These are phyloP conservation scores for Rhinichthys klamathensis DNA, from an alignment of 2,113 vertebrate species.

Conservation along the genomic window DNA sequence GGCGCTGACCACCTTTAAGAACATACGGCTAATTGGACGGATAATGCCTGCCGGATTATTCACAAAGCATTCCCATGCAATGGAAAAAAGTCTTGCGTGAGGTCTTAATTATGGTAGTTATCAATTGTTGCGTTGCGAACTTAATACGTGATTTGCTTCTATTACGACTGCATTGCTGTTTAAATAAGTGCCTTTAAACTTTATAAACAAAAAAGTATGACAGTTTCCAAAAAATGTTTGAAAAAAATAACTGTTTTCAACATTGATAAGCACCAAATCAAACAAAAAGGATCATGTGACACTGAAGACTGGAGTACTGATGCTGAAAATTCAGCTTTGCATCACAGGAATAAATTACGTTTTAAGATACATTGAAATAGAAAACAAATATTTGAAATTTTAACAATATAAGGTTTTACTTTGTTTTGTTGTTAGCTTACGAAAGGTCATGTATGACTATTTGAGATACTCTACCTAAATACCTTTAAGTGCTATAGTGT, in stretches of 20 bases:
- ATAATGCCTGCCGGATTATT: conserved; percentile 50
- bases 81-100: conserved; percentile 34
- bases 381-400: too few relatives aligned
- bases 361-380: not conserved
- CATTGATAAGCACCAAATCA: not conserved
- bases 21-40: conserved; percentile 51
- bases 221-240: too few relatives aligned
- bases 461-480: not conserved
- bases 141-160: conserved; percentile 16
- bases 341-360: not conserved
- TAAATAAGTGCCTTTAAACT: too few relatives aligned
- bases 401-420: too few relatives aligned
- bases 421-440: not conserved
- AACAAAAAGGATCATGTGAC: not conserved
- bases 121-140: not conserved
- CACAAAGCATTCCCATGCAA: conserved; percentile 41
- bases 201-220: too few relatives aligned
- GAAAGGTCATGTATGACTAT: not conserved
- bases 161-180: not conserved
- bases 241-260: not conserved
- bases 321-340: not conserved
- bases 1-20: conserved; percentile 32
- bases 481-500: not conserved
- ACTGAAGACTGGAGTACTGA: not conserved
- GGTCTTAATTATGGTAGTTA: not conserved